Evolutionary conservation across 2,888 invertebrate species (phyloP), one percentile per base, ranked within the genome.

Genomic region (Platycheirus rosarum): DNA sequence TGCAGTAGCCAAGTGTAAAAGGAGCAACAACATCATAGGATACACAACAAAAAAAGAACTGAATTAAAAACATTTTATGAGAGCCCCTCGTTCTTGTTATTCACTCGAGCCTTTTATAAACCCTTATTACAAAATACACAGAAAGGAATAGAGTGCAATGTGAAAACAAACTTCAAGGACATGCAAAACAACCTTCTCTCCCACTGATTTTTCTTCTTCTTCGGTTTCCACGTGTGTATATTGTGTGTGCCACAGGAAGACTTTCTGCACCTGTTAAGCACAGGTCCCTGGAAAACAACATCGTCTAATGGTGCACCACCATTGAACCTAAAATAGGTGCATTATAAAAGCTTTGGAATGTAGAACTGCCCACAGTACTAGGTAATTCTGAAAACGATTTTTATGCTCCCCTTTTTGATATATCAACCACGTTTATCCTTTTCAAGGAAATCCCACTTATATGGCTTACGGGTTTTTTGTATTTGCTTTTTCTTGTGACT

Each of bases 101-200:
- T 66, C 70, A 75, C 75, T 80, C 9, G 37, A 65, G 49, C 57
- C 65, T 37, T 51, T 44, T 73, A n/a, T 62, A 51, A 51, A 57
- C 37, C 29, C 42, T 60, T 18, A 49, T 57, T 51, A 70, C 49
- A 62, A 32, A 44, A 37, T 23, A 37, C 16, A 62, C 71, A 73
- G 82, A 77, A 82, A 82, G 82, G 77, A 82, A 82, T 63, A 71
- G 82, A 77, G 82, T 82, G 71, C 68, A 82, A 82, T 82, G 77
- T 77, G 82, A 77, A 82, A 82, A 82, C 73, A 82, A 73, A 82
- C 77, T 82, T 82, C 82, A 82, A 82, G 82, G 82, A 82, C 82
- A 82, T 82, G 77, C 82, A 80, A 80, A 80, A 80, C 70, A 80
- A 76, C 80, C 70, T 18, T 3, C 8, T 44, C 13, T 2, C 13